Base-by-base conservation (phyloP, 1,140 invertebrate species). In the Drosophila subpulchrella region DNA sequence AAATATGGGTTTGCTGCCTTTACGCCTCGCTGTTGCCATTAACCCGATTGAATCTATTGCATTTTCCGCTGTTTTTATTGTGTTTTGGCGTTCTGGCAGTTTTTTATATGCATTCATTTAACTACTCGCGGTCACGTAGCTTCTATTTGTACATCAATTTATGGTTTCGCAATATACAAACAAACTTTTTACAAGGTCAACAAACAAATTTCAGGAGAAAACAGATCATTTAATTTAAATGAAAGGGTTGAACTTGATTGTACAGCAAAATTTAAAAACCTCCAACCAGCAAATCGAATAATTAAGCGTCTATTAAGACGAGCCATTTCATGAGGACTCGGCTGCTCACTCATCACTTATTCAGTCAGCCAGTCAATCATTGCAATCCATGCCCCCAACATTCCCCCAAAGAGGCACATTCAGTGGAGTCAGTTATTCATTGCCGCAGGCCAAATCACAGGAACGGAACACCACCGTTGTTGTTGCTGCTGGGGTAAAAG, bases 1-100 rank as follows among this genome's bases (percentile, higher is more conserved):
- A 84, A 76, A 85, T 84, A 84, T 84, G 81, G 72, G 55, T 75
- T 80, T 75, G 44, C 62, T 63, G 55, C 62, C 48, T 39, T 32
- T 34, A 20, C 36, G 20, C 30, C 11, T 15, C 17, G 8, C 41
- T 6, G 32, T 15, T 39, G 17, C 36, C 15, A 46, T 8, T 30
- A 55, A 47, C 10, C 42, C 32, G 11, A 6, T 24, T 48, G 38
- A 10, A 32, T 51, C 57, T 34, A 39, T 44, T 41, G 24, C 47
- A 42, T 41, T 58, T 51, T 51, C 41, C 24, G 36, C 38, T 48
- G 27, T 20, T 56, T 67, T 66, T 30, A 24, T 57, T 46, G 30
- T 44, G 20, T 38, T 38, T 65, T 66, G 32, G 50, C 3, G 27
- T 11, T 34, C 7, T 38, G 24, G 15, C 24, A 15, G 13, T 50